Evolutionary conservation across 2,113 vertebrate genomes (phyloP).

Genomic region (Microtus montanus): DNA sequence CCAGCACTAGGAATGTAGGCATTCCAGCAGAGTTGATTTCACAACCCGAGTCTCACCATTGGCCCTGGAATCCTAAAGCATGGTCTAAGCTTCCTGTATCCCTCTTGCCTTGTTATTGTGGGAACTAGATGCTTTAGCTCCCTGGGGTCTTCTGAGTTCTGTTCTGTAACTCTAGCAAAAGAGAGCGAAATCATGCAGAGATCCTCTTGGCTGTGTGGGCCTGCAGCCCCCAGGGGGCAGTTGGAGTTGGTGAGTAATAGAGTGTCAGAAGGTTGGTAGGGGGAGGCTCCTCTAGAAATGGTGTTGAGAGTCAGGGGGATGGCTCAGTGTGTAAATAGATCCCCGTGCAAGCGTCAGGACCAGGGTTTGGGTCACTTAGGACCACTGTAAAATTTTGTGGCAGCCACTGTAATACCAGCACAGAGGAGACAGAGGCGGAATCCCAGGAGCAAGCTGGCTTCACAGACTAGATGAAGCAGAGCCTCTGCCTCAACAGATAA

Average conservation of each 20-base stretch:
- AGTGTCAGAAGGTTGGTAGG: neutral
- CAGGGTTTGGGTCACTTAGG: neutral
- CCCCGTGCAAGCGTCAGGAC: neutral
- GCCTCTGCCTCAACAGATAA: neutral
- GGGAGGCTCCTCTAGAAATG: neutral
- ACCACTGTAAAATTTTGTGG: neutral
- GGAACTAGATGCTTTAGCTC: neutral
- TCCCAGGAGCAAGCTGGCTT: neutral
- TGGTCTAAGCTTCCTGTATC: neutral
- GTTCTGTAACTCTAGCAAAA: neutral
- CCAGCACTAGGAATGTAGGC: neutral
- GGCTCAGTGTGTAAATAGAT: neutral
- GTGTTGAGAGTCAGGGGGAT: neutral
- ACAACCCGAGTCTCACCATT: neutral
- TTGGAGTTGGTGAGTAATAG: neutral
- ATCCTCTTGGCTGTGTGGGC: neutral
- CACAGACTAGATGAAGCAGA: neutral
- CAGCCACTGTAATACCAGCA: neutral
- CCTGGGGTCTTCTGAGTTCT: neutral
- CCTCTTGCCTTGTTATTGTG: neutral
- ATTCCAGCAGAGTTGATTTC: neutral
- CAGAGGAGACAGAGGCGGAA: neutral
- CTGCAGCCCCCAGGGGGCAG: fast-evolving
- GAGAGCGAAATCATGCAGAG: neutral
- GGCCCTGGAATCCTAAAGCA: neutral